Conservation (phyloP, 2,113 vertebrate genomes). For the Corythoichthys haematopterus region DNA sequence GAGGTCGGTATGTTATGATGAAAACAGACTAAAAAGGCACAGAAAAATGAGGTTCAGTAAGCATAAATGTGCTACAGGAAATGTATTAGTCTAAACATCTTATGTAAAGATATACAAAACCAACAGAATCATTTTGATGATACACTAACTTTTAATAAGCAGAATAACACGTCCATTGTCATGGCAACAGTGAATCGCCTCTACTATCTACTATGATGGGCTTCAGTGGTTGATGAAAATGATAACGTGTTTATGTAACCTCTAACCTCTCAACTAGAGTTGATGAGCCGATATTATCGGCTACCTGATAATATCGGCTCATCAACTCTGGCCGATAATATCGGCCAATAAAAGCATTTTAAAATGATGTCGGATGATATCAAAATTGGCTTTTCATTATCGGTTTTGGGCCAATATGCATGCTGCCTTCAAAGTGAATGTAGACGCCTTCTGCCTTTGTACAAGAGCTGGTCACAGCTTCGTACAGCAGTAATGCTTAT, state of each 20-base stretch:
- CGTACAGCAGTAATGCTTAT: no score
- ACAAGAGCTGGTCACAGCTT: no score
- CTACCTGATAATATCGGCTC: no score
- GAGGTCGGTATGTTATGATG: constrained; percentile 88
- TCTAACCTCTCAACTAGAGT: no score
- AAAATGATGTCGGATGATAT: no score
- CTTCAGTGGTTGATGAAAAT: not conserved
- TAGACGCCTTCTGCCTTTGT: no score
- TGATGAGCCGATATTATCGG: no score
- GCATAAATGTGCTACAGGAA: not conserved
- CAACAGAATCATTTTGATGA: not conserved
- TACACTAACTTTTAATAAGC: not conserved
- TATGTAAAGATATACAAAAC: not conserved
- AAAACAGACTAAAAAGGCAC: constrained; percentile 80
- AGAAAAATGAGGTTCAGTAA: constrained; percentile 16
- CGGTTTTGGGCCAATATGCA: no score
- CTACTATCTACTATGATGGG: not conserved
- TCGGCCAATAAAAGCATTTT: no score
- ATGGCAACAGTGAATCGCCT: not conserved
- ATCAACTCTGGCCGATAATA: no score
- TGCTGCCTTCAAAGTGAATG: no score
- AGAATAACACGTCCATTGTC: not conserved
- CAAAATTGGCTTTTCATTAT: no score
- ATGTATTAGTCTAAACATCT: not conserved
- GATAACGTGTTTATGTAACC: not conserved